These are phyloP conservation scores for Pelvicachromis taeniatus DNA, from an alignment of 2,113 vertebrate species.

Conservation along the genomic window DNA sequence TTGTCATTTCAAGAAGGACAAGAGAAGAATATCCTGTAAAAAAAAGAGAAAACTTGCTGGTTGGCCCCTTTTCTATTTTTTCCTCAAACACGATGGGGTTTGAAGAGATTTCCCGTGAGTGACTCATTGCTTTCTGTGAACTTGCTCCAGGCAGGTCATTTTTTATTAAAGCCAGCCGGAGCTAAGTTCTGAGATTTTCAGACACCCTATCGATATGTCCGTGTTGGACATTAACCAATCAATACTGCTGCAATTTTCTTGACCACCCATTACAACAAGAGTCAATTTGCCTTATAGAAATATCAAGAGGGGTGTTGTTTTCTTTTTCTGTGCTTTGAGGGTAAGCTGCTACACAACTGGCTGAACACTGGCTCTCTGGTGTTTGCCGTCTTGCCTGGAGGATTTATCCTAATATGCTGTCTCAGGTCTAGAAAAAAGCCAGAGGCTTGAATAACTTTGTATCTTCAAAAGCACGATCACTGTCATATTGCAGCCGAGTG, in stretches of 20 bases:
- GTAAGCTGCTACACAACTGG: slow-evolving; percentile 7
- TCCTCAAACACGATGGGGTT: neutral
- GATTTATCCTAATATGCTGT: neutral
- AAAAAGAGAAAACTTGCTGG: slow-evolving; percentile 8
- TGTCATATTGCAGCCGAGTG: neutral
- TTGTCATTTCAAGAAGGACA: neutral
- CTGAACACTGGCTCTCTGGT: slow-evolving; percentile 15
- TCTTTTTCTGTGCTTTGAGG: neutral
- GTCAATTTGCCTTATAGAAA: slow-evolving; percentile 58
- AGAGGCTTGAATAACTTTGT: neutral
- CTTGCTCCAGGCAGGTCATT: slow-evolving; percentile 54
- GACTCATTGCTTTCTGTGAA: slow-evolving; percentile 56
- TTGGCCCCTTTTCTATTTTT: neutral
- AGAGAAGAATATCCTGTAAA: neutral
- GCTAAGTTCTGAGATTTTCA: slow-evolving; percentile 53
- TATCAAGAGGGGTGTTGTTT: slow-evolving; percentile 19
- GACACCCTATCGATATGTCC: slow-evolving; percentile 63
- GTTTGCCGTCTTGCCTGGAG: slow-evolving; percentile 19
- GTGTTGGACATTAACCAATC: slow-evolving; percentile 65
- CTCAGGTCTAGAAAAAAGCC: neutral
- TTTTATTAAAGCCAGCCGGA: slow-evolving; percentile 56
- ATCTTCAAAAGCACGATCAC: neutral
- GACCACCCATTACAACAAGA: slow-evolving; percentile 59
- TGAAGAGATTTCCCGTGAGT: slow-evolving; percentile 48
- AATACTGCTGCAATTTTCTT: slow-evolving; percentile 64